Conservation (phyloP, 2,888 invertebrate species). For the Poecilus cupreus region DNA sequence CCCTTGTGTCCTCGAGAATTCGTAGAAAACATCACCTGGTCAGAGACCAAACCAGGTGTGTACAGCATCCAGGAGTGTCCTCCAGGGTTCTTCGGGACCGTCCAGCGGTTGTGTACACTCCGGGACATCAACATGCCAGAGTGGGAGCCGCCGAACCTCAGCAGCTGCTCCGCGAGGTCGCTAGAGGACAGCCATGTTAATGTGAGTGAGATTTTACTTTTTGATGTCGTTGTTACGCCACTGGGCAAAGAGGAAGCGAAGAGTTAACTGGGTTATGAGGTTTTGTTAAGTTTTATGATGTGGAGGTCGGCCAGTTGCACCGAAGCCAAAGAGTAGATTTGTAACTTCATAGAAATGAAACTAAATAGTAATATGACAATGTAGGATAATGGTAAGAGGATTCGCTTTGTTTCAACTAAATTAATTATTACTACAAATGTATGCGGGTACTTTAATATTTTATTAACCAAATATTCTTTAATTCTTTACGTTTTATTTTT, state of each 20-base stretch:
- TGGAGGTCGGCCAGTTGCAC: not conserved
- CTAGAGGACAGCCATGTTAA: conserved; percentile 79
- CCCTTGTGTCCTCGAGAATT: conserved; percentile 76
- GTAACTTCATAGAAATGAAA: not conserved
- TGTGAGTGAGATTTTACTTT: conserved; percentile 74
- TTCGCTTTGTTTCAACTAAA: not conserved
- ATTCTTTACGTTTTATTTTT: too few species aligned
- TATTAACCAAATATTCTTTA: too few species aligned
- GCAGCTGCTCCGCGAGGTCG: conserved; percentile 81
- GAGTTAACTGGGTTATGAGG: not conserved
- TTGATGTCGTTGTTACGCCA: too few species aligned
- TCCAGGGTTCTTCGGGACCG: conserved; percentile 71
- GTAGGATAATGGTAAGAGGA: not conserved
- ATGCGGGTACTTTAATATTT: not conserved
- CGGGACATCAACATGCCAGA: conserved; percentile 79
- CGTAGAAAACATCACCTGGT: conserved; percentile 74
- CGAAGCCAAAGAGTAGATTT: not conserved
- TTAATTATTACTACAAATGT: not conserved
- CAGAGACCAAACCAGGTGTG: conserved; percentile 81
- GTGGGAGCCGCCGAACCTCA: conserved; percentile 87
- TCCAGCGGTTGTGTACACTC: conserved; percentile 77
- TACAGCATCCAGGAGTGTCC: conserved; percentile 45
- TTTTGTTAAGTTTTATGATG: not conserved
- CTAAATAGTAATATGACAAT: not conserved
- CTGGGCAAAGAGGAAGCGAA: not conserved